These are phyloP conservation scores for Drosophila bocqueti DNA, from an alignment of 1,140 invertebrate species.

Conservation along the genomic window DNA sequence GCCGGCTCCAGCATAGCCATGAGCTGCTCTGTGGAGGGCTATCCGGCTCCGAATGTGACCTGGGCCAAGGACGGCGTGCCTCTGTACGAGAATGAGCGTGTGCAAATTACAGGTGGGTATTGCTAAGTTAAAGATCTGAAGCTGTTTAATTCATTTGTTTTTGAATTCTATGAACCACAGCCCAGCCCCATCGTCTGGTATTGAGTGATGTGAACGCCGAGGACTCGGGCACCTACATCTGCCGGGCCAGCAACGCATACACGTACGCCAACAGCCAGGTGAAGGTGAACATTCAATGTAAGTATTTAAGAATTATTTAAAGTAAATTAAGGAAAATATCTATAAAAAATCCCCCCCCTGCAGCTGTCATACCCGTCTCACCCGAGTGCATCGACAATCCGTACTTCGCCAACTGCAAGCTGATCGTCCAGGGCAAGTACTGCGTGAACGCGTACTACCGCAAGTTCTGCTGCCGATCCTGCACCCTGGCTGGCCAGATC, in stretches of 20 bases:
- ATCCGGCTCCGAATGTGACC: constrained; percentile 89
- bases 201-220: constrained; percentile 87
- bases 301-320: constrained; percentile 20
- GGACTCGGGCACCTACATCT: constrained; percentile 92
- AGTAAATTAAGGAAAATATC: background rate
- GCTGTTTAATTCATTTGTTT: background rate
- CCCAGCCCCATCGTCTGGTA: constrained; percentile 88
- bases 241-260: constrained; percentile 91
- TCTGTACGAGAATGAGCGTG: constrained; percentile 58
- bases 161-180: constrained; percentile 14
- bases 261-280: constrained; percentile 87
- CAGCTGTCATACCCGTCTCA: constrained; percentile 90
- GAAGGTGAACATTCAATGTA: constrained; percentile 90
- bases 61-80: constrained; percentile 92
- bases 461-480: constrained; percentile 96
- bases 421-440: constrained; percentile 93
- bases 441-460: constrained; percentile 95
- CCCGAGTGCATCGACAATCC: constrained; percentile 93
- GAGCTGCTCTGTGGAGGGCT: constrained; percentile 91
- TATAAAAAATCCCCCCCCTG: constrained; percentile 33
- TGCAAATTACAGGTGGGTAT: constrained; percentile 72
- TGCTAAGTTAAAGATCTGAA: no score
- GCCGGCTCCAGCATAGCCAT: constrained; percentile 89
- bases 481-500: constrained; percentile 92
- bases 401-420: constrained; percentile 94